Conservation (phyloP, 37 sponge, comb jelly and placozoan species). For the Corticium candelabrum region DNA sequence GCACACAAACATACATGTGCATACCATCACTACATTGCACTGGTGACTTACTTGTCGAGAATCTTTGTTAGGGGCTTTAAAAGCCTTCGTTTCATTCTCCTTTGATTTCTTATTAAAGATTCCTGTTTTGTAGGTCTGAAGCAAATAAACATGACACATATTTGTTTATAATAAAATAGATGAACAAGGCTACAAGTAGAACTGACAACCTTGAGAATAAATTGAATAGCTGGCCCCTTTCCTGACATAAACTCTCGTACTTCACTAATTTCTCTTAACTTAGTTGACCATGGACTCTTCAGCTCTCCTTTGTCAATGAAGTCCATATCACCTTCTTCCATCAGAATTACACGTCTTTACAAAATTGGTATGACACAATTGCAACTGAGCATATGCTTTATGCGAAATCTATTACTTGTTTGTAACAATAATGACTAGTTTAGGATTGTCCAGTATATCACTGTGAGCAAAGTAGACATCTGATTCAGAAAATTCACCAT, state of each 20-base stretch:
- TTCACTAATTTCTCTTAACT: background rate
- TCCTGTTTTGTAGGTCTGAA: background rate
- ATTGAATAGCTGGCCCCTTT: background rate
- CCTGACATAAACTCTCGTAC: too few species aligned
- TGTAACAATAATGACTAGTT: background rate
- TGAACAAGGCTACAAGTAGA: background rate
- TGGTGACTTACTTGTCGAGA: background rate
- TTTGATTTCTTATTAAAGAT: background rate
- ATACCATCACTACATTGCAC: too few species aligned
- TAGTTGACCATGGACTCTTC: background rate
- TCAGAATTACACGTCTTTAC: background rate
- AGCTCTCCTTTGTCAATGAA: background rate
- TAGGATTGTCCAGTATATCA: background rate
- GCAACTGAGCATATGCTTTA: background rate
- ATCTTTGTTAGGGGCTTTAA: background rate
- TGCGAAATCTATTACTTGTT: background rate
- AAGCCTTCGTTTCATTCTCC: background rate
- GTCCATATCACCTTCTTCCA: background rate
- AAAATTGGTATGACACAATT: background rate
- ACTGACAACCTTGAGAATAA: background rate
- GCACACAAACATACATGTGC: too few species aligned
- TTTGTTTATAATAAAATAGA: background rate
- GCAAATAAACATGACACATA: background rate
- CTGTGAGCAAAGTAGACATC: background rate
- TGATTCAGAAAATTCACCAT: background rate